Evolutionary conservation across 2,797 vertebrate species (phyloP).

Genomic region (Dermochelys coriacea): DNA sequence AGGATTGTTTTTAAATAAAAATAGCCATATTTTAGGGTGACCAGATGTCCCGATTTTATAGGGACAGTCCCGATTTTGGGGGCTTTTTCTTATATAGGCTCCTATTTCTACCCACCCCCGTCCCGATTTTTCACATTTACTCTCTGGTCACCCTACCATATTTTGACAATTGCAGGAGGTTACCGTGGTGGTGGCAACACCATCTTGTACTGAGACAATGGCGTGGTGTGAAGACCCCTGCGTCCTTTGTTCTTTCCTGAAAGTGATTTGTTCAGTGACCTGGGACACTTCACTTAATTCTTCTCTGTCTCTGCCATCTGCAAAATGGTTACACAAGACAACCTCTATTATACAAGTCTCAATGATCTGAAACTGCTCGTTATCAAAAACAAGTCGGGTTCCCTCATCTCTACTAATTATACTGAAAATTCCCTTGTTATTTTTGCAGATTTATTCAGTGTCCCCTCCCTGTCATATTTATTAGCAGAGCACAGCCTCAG

Average conservation of each 20-base stretch:
- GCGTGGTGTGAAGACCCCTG: background rate
- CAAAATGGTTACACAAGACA: background rate
- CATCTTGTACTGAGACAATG: background rate
- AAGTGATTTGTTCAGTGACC: background rate
- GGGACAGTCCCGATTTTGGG: no score
- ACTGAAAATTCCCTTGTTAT: background rate
- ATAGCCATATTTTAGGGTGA: background rate
- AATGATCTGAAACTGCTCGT: background rate
- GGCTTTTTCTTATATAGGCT: no score
- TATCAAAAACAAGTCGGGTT: background rate
- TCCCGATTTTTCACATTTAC: no score
- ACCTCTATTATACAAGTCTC: background rate
- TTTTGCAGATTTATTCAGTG: background rate
- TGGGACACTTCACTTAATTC: background rate
- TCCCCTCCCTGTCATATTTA: background rate
- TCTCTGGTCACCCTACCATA: no score
- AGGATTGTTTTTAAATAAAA: background rate
- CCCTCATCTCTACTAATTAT: background rate
- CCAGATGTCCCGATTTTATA: no score
- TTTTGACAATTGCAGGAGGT: background rate
- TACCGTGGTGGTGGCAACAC: background rate
- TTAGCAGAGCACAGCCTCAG: background rate
- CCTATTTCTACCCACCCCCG: no score
- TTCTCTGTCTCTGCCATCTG: background rate
- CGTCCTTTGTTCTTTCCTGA: background rate